Evolutionary conservation across 2,888 invertebrate species (phyloP).

Genomic region (Hetaerina titia): DNA sequence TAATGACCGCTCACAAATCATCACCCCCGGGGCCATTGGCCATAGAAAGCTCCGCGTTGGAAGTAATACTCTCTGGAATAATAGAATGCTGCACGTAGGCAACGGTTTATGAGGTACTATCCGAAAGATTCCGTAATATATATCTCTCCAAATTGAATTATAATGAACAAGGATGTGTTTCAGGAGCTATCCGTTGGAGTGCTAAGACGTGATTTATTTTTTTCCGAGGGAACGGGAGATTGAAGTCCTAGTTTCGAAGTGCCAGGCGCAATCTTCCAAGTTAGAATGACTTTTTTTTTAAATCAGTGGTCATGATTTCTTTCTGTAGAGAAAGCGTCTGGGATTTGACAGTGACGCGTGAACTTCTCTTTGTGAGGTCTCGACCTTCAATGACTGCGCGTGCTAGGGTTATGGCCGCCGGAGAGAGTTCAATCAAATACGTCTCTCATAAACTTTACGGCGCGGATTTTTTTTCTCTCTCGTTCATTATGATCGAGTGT

Average conservation of each 20-base stretch:
- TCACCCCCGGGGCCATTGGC: neutral
- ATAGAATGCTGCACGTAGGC: neutral
- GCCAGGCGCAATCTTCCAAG: neutral
- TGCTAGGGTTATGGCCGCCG: constrained; percentile 16
- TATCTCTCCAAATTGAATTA: neutral
- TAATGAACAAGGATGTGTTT: neutral
- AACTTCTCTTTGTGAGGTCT: neutral
- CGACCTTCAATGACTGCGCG: constrained; percentile 8
- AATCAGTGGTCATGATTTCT: constrained; percentile 19
- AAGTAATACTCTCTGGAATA: neutral
- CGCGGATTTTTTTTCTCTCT: neutral
- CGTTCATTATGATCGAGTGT: neutral
- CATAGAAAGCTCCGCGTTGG: neutral
- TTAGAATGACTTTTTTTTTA: neutral
- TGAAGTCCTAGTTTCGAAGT: neutral
- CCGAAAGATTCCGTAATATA: neutral
- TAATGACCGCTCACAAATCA: neutral
- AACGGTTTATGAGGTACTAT: neutral
- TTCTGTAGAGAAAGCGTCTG: neutral
- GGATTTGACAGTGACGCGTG: neutral
- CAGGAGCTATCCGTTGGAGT: neutral
- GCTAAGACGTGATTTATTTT: neutral
- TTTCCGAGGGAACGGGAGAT: neutral
- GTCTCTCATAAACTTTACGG: neutral
- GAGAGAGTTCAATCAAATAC: neutral